These are phyloP conservation scores for Pelvicachromis taeniatus DNA, from an alignment of 2,113 vertebrate species.

Conservation along the genomic window DNA sequence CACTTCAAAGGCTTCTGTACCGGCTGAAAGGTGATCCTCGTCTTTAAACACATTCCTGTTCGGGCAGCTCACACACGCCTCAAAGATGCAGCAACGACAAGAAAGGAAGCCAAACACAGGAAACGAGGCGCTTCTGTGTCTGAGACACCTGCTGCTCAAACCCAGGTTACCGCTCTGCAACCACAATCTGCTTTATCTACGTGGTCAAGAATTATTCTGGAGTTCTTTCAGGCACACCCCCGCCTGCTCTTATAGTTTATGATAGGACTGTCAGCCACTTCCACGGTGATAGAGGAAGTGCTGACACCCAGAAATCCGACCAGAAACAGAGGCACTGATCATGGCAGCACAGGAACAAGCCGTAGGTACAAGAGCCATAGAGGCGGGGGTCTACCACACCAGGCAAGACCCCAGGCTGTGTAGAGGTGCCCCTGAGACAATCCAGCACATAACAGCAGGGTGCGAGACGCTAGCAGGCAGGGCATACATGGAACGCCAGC, in stretches of 20 bases:
- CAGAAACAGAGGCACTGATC: no score
- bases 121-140: neutral
- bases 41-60: neutral
- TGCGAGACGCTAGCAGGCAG: no score
- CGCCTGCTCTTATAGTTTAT: neutral
- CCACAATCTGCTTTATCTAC: fast-evolving
- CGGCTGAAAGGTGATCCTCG: neutral
- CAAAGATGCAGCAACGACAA: neutral
- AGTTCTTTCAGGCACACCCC: neutral
- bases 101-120: neutral
- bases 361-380: no score
- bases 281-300: no score
- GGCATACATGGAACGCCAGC: no score
- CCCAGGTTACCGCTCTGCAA: neutral
- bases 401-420: no score
- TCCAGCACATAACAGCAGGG: no score
- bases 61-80: neutral
- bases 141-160: neutral
- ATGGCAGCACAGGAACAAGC: no score
- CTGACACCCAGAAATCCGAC: no score
- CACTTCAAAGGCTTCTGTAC: neutral
- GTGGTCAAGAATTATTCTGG: neutral
- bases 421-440: no score
- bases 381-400: no score
- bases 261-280: no score